phyloP scores from a whole-genome alignment of 2,888 invertebrate genomes.

The Apamea monoglypha region DNA sequence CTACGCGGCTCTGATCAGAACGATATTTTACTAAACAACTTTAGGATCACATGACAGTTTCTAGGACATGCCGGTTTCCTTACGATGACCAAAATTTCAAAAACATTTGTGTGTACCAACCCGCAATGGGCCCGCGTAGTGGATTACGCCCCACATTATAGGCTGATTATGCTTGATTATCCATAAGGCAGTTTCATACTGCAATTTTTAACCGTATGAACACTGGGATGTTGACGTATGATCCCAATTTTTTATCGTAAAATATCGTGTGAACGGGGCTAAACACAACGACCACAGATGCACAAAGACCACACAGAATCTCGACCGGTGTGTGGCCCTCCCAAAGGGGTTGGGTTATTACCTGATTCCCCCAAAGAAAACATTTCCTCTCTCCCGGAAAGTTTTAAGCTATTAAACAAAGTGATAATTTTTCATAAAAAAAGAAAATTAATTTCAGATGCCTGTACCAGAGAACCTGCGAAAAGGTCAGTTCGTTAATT shows the following conservation, averaged over 20 bases:
- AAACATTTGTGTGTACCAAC: too few relatives aligned
- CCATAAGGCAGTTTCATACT: not conserved
- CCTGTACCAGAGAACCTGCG: conserved; percentile 6
- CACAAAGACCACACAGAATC: not conserved
- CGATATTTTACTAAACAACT: too few relatives aligned
- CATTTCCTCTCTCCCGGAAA: conserved; percentile 18
- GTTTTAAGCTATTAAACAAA: conserved; percentile 21
- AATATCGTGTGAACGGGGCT: not conserved
- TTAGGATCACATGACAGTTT: not conserved
- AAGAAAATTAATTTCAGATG: conserved; percentile 22
- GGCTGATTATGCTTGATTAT: too few relatives aligned
- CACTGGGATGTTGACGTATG: not conserved
- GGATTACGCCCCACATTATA: too few relatives aligned
- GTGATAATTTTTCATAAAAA: conserved; percentile 25
- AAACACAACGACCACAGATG: not conserved
- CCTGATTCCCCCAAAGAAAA: conserved; percentile 14
- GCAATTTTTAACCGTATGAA: not conserved
- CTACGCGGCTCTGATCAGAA: not conserved
- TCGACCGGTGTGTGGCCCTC: not conserved
- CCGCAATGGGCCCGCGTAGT: too few relatives aligned
- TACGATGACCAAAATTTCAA: too few relatives aligned
- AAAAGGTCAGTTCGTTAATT: conserved; percentile 33
- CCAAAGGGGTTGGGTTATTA: conserved; percentile 24
- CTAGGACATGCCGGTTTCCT: too few relatives aligned
- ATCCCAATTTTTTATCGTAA: not conserved